phyloP scores from a whole-genome alignment of 2,797 vertebrate species.

The Macrochelys suwanniensis region DNA sequence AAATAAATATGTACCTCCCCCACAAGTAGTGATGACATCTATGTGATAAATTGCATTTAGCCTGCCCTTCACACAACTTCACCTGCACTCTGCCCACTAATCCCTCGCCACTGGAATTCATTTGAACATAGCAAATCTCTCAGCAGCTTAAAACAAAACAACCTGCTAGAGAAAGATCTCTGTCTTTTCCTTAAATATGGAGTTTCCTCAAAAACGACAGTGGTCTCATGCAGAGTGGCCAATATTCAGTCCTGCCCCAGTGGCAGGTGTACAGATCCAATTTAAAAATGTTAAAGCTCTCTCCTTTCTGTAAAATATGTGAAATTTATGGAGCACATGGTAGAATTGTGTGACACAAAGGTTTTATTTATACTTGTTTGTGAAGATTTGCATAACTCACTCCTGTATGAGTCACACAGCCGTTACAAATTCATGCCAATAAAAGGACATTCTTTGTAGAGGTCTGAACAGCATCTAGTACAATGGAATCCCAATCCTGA shows the following conservation, averaged over 20 bases:
- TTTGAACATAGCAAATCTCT: accelerated
- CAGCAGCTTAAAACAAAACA: not conserved
- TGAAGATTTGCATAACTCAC: not conserved
- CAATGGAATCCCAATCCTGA: accelerated
- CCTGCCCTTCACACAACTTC: not conserved
- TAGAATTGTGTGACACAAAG: not conserved
- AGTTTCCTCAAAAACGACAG: not conserved
- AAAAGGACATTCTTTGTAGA: accelerated
- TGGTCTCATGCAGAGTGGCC: not conserved
- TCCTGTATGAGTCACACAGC: accelerated
- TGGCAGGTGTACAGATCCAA: not conserved
- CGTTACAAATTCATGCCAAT: accelerated
- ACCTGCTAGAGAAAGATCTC: not conserved
- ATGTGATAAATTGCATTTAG: not conserved
- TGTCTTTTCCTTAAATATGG: not conserved
- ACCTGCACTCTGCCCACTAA: not conserved
- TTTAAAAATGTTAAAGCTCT: not conserved
- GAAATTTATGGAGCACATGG: accelerated
- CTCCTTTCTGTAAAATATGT: not conserved
- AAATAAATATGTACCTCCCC: not conserved
- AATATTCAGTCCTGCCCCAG: not conserved
- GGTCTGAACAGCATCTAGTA: accelerated
- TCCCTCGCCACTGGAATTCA: not conserved
- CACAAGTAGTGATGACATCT: not conserved
- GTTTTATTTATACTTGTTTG: not conserved